Base-by-base conservation (phyloP, 2,888 invertebrate genomes). In the Scaptomyza cyrtandrae region DNA sequence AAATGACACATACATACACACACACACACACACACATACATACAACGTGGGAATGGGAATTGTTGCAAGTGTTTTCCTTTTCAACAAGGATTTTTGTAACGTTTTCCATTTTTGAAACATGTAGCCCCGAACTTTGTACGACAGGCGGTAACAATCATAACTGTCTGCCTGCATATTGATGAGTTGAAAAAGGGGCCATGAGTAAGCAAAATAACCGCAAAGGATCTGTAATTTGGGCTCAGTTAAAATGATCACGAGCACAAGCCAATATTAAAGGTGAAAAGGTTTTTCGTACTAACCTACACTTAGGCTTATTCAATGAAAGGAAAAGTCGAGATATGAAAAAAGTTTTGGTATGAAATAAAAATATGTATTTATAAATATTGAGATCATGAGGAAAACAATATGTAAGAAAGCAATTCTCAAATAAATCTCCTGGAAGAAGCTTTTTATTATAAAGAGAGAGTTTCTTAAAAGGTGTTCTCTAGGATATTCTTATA, bases 11-110 rank as follows among this genome's bases (percentile, higher is more conserved):
- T 14, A 54, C 35, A 9, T 11, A 29, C 46, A 16, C 29, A 48
- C 31, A 48, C 14, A 29, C 81, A 77, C 61, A 50, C 29, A 57
- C 31, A 7, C 3, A 16, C 14, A 16, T 14, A 48, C 14, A 49
- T 10, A 19, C n/a, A 80, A 71, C 86, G 83, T 85, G 82, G 83
- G 83, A 79, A 85, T 75, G 16, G 56, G 53, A 72, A 78, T 55
- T 27, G 61, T 60, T 75, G 88, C 86, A 86, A 88, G 88, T 88
- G 80, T 57, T 66, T 54, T 52, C 31, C 41, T 29, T n/a, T n/a
- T n/a, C 1, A 19, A 19, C 4, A 24, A 19, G 54, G 44, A 54
- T 24, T 43, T 50, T 49, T 19, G 0, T 53, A 41, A 11, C 6
- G 48, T 29, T 33, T 33, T 2, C 13, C 16, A 31, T 13, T n/a